A percentile compares a stretch with the other conserved stretches of the same genome.
Conservation (phyloP, 2,888 invertebrate species). For the Stenodema calcarata region DNA sequence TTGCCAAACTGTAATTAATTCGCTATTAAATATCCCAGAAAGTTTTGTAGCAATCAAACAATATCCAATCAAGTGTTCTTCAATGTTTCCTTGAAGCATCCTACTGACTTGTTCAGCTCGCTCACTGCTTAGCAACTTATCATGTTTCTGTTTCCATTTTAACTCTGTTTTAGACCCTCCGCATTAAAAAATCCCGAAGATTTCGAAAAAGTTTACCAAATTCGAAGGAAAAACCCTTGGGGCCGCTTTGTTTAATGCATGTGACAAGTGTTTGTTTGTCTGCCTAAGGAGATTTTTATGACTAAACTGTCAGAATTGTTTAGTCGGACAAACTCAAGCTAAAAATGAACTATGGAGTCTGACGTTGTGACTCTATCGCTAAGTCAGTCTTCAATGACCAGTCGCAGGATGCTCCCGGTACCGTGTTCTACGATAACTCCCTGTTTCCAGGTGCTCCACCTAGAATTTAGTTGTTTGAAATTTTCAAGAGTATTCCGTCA, state of each 20-base stretch:
- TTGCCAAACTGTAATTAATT: no score
- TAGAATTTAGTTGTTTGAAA: neutral
- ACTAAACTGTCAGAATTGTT: conserved; percentile 46
- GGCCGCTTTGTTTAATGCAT: conserved; percentile 41
- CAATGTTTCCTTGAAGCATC: neutral
- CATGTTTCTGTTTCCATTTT: neutral
- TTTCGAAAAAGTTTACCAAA: neutral
- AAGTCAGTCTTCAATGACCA: conserved; percentile 15
- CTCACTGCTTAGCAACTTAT: neutral
- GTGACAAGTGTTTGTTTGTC: conserved; percentile 47
- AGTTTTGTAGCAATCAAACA: no score
- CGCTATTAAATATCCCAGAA: no score
- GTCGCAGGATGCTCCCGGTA: conserved; percentile 32
- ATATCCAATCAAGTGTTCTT: no score
- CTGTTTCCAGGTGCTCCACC: conserved; percentile 40
- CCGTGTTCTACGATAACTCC: conserved; percentile 16
- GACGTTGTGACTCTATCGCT: conserved; percentile 40
- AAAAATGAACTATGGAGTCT: conserved; percentile 29
- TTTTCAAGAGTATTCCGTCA: neutral
- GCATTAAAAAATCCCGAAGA: neutral
- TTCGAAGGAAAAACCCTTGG: conserved; percentile 24
- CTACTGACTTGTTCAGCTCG: neutral
- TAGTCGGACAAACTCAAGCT: conserved; percentile 46
- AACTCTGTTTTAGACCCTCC: neutral
- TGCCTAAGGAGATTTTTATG: conserved; percentile 40